phyloP scores from a whole-genome alignment of 2,113 vertebrate species.

The Centropristis striata region DNA sequence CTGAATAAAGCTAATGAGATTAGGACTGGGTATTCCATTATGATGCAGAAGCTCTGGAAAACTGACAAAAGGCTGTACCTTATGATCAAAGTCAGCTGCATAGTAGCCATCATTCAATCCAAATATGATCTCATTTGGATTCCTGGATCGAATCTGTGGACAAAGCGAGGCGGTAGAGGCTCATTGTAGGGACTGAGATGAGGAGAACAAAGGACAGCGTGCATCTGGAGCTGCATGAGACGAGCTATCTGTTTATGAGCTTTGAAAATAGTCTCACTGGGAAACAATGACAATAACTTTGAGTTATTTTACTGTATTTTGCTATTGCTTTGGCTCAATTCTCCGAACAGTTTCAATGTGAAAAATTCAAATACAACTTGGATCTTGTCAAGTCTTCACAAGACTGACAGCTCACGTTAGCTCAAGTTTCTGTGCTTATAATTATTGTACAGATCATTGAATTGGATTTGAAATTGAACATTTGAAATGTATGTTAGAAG shows the following conservation, averaged over 20 bases:
- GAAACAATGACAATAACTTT: slow-evolving; percentile 18
- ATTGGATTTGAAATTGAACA: too few relatives aligned
- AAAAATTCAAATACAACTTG: not conserved
- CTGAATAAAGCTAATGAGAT: slow-evolving; percentile 27
- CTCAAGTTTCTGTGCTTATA: not conserved
- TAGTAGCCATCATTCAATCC: slow-evolving; percentile 99
- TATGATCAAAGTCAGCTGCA: slow-evolving; percentile 95
- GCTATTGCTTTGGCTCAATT: not conserved
- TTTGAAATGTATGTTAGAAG: too few relatives aligned
- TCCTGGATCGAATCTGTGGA: slow-evolving; percentile 94
- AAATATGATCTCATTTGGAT: slow-evolving; percentile 98
- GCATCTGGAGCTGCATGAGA: slow-evolving; percentile 51
- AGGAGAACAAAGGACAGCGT: slow-evolving; percentile 46
- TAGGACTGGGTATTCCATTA: slow-evolving; percentile 33
- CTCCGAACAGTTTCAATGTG: not conserved
- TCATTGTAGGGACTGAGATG: slow-evolving; percentile 34
- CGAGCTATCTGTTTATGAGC: slow-evolving; percentile 26
- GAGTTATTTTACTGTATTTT: slow-evolving; percentile 13
- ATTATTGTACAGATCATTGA: not conserved
- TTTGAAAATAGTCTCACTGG: slow-evolving; percentile 21
- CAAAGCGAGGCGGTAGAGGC: slow-evolving; percentile 35
- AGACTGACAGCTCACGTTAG: not conserved
- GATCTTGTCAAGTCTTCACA: not conserved
- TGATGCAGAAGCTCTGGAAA: slow-evolving; percentile 23
- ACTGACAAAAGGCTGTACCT: slow-evolving; percentile 84